Base-by-base conservation (phyloP, 2,888 invertebrate genomes). In the Pyralis farinalis region DNA sequence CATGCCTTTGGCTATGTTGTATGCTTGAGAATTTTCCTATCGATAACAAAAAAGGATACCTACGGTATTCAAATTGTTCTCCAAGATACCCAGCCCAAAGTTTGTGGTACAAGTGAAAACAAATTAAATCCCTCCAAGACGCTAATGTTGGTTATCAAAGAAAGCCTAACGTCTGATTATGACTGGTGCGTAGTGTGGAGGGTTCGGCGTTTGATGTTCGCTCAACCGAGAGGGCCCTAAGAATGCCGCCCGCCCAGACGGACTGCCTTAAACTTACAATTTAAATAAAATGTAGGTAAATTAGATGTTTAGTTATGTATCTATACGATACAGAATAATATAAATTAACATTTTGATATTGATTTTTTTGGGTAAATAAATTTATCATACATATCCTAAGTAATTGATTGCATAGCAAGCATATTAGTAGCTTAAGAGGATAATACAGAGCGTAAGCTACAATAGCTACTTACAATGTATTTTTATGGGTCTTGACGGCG, bases 81-180 rank as follows among this genome's bases (percentile, higher is more conserved):
- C 5, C 5, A 1, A 7, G 10, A 30, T 7, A 7, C 25, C n/a
- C 21, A 21, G 7, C n/a, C 12, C 12, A 40, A 54, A 55, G 39
- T 51, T 55, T 37, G 48, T 12, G 55, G 70, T 16, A 64, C 64
- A 66, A 71, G 65, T 69, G 69, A 72, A 73, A 71, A 72, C 74
- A 84, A 85, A 85, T 85, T 84, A 85, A 84, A 85, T 85, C 16
- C 16, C 16, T 85, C 81, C 77, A 73, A 82, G 79, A 80, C 71
- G 78, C 55, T 75, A 76, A 78, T 81, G 74, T 75, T 64, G 74
- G 72, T 78, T 80, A 83, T 83, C 84, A 85, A 85, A 85, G 86
- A 82, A 81, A 71, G 73, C 74, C 80, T 78, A 80, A 72, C 75
- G 63, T 70, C 75, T 81, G 80, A 82, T 80, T 75, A 78, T 81